Evolutionary conservation across 2,888 invertebrate species (phyloP).

Genomic region (Brenthis hecate): DNA sequence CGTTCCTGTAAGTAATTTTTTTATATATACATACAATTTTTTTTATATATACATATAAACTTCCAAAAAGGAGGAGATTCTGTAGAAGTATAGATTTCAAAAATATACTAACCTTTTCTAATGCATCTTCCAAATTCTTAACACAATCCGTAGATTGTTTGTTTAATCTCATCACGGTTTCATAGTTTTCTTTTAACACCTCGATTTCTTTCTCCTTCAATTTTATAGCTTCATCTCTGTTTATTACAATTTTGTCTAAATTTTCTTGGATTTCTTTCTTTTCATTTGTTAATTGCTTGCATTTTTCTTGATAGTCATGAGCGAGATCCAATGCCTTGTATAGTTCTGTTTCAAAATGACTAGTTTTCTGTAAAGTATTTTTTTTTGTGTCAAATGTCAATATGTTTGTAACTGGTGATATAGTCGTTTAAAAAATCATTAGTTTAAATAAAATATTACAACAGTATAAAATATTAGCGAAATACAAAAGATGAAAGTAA

Average conservation of each 20-base stretch:
- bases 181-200: slow-evolving; percentile 74
- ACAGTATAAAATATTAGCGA: not conserved
- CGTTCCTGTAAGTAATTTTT: slow-evolving; percentile 57
- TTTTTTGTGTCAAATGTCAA: not conserved
- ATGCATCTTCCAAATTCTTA: slow-evolving; percentile 81
- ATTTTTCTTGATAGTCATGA: slow-evolving; percentile 86
- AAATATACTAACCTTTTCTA: slow-evolving; percentile 69
- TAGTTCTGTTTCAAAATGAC: slow-evolving; percentile 86
- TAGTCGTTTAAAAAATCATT: no score
- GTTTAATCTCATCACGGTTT: slow-evolving; percentile 77
- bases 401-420: no score
- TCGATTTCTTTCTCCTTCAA: slow-evolving; percentile 68
- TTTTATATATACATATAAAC: no score
- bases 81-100: not conserved
- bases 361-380: slow-evolving; percentile 66
- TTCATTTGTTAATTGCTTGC: slow-evolving; percentile 78
- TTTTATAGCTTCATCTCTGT: slow-evolving; percentile 54
- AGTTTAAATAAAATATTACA: no score
- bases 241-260: slow-evolving; percentile 57
- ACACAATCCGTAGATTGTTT: slow-evolving; percentile 83
- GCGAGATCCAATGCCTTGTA: slow-evolving; percentile 87
- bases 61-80: no score
- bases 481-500: not conserved
- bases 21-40: not conserved
- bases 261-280: slow-evolving; percentile 64